Evolutionary conservation across 1,140 invertebrate species (phyloP).

Genomic region (Brachionus rubens): DNA sequence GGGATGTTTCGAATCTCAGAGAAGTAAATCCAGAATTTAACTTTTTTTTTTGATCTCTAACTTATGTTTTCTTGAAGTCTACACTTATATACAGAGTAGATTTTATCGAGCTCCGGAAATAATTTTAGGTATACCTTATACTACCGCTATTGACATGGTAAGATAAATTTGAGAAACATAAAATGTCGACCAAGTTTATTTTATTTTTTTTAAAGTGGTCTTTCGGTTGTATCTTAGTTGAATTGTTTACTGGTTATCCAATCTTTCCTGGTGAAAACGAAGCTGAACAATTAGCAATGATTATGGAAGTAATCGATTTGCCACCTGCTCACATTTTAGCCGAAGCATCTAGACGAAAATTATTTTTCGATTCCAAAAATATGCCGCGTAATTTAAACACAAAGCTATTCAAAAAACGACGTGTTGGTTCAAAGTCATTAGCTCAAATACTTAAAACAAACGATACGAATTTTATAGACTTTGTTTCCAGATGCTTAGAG

Average conservation of each 20-base stretch:
- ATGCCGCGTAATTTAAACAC: conserved; percentile 56
- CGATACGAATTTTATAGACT: conserved; percentile 57
- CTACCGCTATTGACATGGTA: conserved; percentile 83
- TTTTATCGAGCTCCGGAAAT: conserved; percentile 61
- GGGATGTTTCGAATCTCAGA: conserved; percentile 60
- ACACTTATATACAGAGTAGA: conserved; percentile 61
- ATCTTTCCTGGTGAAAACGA: conserved; percentile 61
- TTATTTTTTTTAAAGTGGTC: conserved; percentile 60
- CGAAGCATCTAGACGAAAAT: conserved; percentile 54
- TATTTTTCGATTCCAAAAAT: conserved; percentile 57
- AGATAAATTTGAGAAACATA: not conserved
- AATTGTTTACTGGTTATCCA: conserved; percentile 71
- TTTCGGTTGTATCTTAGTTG: conserved; percentile 91
- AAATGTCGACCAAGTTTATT: conserved; percentile 40
- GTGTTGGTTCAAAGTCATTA: conserved; percentile 55
- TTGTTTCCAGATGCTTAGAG: conserved; percentile 57
- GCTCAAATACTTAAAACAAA: conserved; percentile 56
- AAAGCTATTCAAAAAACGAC: conserved; percentile 57
- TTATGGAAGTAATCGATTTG: conserved; percentile 58
- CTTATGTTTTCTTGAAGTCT: conserved; percentile 49
- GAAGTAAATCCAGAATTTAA: conserved; percentile 51
- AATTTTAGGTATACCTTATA: conserved; percentile 70
- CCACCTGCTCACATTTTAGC: conserved; percentile 55
- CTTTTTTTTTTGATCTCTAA: not conserved
- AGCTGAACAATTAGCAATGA: conserved; percentile 60